Evolutionary conservation across 2,113 vertebrate species (phyloP).

Genomic region (Eclectus roratus): DNA sequence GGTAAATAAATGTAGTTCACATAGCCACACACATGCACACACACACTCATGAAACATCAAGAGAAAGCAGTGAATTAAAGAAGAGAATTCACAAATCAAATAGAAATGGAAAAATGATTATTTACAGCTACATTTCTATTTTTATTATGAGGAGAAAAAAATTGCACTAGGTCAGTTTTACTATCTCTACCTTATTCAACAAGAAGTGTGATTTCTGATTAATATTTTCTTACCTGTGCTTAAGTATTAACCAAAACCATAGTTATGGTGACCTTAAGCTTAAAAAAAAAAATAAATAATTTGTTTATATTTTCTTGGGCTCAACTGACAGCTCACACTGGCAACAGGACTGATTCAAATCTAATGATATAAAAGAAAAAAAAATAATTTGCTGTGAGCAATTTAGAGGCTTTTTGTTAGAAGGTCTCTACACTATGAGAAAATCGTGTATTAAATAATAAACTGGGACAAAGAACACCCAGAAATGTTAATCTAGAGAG

Average conservation of each 20-base stretch:
- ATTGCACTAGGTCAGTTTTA: neutral
- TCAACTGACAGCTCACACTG: neutral
- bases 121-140: neutral
- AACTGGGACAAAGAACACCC: neutral
- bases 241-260: neutral
- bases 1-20: neutral
- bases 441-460: neutral
- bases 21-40: neutral
- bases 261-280: neutral
- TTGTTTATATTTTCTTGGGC: neutral
- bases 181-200: neutral
- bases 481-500: neutral
- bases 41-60: neutral
- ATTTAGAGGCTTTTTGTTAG: neutral
- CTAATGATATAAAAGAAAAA: neutral
- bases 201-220: neutral
- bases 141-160: neutral
- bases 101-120: neutral
- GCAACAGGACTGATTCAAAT: neutral
- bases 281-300: neutral
- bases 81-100: neutral
- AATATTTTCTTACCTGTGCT: slow-evolving; percentile 11
- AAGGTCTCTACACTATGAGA: neutral
- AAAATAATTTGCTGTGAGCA: slow-evolving; percentile 20
- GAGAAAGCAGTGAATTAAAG: neutral